These are phyloP conservation scores for Rattus rattus DNA, from an alignment of 2,113 vertebrate genomes.

Conservation along the genomic window DNA sequence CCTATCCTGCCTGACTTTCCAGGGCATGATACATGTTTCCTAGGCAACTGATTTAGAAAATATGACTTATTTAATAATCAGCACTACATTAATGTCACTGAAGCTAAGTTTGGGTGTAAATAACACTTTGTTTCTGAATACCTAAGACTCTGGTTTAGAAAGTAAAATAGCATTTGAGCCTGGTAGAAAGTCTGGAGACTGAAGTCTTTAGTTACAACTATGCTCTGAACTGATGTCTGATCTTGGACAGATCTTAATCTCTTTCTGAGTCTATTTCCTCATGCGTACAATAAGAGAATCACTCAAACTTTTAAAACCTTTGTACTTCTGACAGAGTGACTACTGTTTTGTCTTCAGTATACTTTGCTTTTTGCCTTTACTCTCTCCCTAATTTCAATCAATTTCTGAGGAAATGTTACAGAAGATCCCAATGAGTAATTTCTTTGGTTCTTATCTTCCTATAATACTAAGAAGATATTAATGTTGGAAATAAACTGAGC, in stretches of 20 bases:
- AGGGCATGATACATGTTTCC: not conserved
- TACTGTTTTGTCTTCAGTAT: not conserved
- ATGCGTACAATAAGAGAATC: not conserved
- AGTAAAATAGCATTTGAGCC: conserved; percentile 10
- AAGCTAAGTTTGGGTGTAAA: not conserved
- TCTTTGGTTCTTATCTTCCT: conserved; percentile 13
- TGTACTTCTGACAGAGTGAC: not conserved
- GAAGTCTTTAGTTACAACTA: not conserved
- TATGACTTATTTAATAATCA: not conserved
- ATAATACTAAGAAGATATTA: not conserved
- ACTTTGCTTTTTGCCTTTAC: conserved; percentile 29
- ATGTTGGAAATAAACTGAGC: not conserved
- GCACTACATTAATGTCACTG: not conserved
- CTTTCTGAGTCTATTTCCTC: not conserved
- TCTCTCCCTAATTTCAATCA: not conserved
- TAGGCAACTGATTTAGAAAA: not conserved
- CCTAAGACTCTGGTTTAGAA: conserved; percentile 20
- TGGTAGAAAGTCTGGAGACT: not conserved
- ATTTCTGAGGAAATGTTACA: conserved; percentile 28
- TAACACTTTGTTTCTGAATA: not conserved
- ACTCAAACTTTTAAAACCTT: not conserved
- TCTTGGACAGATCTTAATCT: not conserved
- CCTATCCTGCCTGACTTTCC: not conserved
- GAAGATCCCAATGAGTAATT: not conserved
- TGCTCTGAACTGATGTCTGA: not conserved